Evolutionary conservation across 2,797 vertebrate species (phyloP), one percentile per base, ranked within the genome.

Genomic region (Chiroxiphia lanceolata): DNA sequence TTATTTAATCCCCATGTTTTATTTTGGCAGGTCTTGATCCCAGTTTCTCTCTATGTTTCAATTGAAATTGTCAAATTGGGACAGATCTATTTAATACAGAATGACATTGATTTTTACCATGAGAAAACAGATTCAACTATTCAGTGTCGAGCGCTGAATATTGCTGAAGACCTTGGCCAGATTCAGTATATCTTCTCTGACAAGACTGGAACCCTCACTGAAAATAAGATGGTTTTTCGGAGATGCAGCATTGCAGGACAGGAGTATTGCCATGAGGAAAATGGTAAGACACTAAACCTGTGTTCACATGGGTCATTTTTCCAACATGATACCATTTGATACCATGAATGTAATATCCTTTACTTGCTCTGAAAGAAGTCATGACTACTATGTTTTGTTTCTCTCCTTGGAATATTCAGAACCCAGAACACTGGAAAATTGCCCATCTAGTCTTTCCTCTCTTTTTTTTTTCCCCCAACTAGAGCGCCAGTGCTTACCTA

Each of bases 191-290:
- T 99, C 84, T 99, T 99, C 96, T 99, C 99, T 5, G 99, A 99
- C 96, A 99, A 99, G 97, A 99, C 99, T 0, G 99, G 99, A 94
- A 99, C 99, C 3, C 98, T 99, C 63, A 99, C 99, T 1, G 99
- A 99, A 96, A 99, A 99, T 96, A 99, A 99, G 96, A 99, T 99
- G 99, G 98, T 99, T 96, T 99, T 99, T 94, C 97, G 98, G 45
- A 98, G 99, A 47, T 99, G 99, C 96, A 99, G 98, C 75, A 98
- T 99, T 75, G 98, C 98, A 16, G 99, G 99, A 29, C 97, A 98
- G 8, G 99, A 99, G 68, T 99, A 99, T 89, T 98, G 99, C 86
- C 99, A 99, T 68, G 92, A 98, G 65, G 99, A 99, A 85, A 99
- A 99, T 44, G 99, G 99, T 99, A 96, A 97, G 98, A 93, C 44